Evolutionary conservation across 2,797 vertebrate genomes (phyloP).

Genomic region (Enoplosus armatus): DNA sequence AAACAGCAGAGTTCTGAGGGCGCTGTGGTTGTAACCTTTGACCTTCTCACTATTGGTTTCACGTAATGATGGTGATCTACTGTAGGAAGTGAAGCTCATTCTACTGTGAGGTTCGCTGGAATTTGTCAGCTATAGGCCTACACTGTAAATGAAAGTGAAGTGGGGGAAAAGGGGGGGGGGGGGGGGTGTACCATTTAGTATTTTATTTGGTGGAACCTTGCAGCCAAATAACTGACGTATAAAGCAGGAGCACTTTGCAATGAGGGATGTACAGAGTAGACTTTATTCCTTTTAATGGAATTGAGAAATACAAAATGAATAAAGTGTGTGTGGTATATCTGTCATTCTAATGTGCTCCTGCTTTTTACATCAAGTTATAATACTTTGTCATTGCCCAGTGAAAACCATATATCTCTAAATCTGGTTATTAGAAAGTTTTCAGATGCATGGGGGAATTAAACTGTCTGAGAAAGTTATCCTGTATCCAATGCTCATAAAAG

Average conservation of each 20-base stretch:
- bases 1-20: not conserved
- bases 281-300: slow-evolving; percentile 41
- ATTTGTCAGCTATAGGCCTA: slow-evolving; percentile 30
- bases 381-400: slow-evolving; percentile 1
- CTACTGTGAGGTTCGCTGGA: not conserved
- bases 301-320: slow-evolving; percentile 31
- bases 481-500: not conserved
- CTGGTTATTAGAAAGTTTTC: not conserved
- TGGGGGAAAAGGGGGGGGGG: not conserved
- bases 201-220: slow-evolving; percentile 7
- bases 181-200: not conserved
- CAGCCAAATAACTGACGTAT: slow-evolving; percentile 8
- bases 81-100: slow-evolving; percentile 20
- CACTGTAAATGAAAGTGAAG: slow-evolving; percentile 49
- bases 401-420: not conserved
- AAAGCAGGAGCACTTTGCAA: slow-evolving; percentile 29
- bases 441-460: not conserved
- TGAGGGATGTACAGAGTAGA: slow-evolving; percentile 14
- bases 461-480: not conserved
- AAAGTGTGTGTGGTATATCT: slow-evolving; percentile 11
- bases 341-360: slow-evolving; percentile 33
- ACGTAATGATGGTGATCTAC: slow-evolving; percentile 43
- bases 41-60: slow-evolving; percentile 46
- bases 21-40: slow-evolving; percentile 32
- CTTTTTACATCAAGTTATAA: slow-evolving; percentile 10